Evolutionary conservation across 2,888 invertebrate genomes (phyloP), one percentile per base, ranked within the genome.

Genomic region (Aporophyla lueneburgensis): DNA sequence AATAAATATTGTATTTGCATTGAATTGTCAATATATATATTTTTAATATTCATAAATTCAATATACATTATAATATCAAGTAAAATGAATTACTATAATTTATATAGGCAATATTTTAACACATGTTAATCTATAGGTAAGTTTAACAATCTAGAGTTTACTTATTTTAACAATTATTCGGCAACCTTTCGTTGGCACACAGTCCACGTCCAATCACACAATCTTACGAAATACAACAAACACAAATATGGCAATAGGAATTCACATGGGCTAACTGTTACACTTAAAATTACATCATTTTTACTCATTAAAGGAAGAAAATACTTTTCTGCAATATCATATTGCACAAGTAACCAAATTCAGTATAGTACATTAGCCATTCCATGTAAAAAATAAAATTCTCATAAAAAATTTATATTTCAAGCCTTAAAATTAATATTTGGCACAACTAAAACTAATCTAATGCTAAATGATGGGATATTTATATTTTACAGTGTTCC

Each of bases 61-160:
- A 96, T 96, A 96, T 96, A 96, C 96, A 96, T 96, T 95, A 96
- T 96, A 96, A 96, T 96, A 95, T 96, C 94, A 96, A 96, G 95
- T 96, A 96, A 96, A 96, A 95, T 96, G 95, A 96, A 96, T 96
- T 96, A 95, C 95, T 96, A 96, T 96, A 96, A 95, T 96, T 96
- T 96, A 95, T 96, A 95, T 96, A 96, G 95, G 96, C 96, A 96
- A 96, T 96, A 96, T 96, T 96, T 96, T 96, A 96, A 96, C 96
- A 96, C 96, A 94, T 95, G 92, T 96, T 96, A 96, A 96, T 96
- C 96, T 96, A 96, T 96, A 93, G 93, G 96, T 96, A 96, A 93
- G 93, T 96, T 95, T 96, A 96, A 96, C 96, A 96, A 96, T 95
- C 95, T 96, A 96, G 90, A 93, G 93, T 95, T 86, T 88, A 92